phyloP scores from a whole-genome alignment of 2,888 invertebrate genomes.

The Amiota mariae region DNA sequence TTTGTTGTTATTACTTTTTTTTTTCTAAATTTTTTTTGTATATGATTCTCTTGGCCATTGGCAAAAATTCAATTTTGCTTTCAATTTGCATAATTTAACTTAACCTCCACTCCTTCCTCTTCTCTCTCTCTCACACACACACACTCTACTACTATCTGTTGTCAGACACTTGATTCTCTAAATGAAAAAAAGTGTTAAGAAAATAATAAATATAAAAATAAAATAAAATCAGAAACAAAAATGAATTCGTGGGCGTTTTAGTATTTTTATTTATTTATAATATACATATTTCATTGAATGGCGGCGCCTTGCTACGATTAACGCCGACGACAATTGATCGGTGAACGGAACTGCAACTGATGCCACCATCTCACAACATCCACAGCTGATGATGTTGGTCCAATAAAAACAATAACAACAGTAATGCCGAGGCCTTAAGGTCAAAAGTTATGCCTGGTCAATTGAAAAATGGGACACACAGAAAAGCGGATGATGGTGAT shows the following conservation, averaged over 20 bases:
- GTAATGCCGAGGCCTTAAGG: conserved; percentile 33
- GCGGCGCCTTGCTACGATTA: conserved; percentile 52
- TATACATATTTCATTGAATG: conserved; percentile 45
- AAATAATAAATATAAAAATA: conserved; percentile 40
- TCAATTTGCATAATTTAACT: conserved; percentile 56
- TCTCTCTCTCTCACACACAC: no score
- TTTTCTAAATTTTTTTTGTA: neutral
- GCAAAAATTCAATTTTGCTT: conserved; percentile 54
- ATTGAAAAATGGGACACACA: conserved; percentile 14
- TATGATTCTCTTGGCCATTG: conserved; percentile 30
- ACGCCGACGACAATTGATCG: conserved; percentile 38
- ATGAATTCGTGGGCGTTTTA: conserved; percentile 42
- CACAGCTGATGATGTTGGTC: conserved; percentile 25
- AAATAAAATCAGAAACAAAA: conserved; percentile 21
- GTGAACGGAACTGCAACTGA: conserved; percentile 37
- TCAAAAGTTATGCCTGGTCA: conserved; percentile 44
- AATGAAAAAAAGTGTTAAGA: conserved; percentile 42
- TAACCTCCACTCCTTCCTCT: no score
- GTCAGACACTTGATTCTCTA: no score
- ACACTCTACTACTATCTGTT: no score
- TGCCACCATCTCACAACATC: conserved; percentile 6
- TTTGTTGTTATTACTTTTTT: neutral
- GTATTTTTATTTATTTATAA: no score
- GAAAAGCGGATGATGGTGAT: no score
- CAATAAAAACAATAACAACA: no score